Evolutionary conservation across 1,140 invertebrate genomes (phyloP).

Genomic region (Zaprionus capensis): DNA sequence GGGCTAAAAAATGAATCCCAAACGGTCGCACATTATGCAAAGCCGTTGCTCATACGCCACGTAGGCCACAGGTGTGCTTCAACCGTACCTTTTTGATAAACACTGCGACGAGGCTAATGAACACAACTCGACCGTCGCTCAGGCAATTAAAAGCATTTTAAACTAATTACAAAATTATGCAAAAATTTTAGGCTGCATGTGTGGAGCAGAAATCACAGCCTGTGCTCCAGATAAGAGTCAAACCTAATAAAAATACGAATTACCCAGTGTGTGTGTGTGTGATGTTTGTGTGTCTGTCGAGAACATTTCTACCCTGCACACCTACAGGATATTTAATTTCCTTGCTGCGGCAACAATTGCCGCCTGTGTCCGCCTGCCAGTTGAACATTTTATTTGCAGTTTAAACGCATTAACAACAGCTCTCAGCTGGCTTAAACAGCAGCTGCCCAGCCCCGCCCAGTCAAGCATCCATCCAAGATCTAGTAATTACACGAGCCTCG

Average conservation of each 20-base stretch:
- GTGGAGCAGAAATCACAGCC: conserved; percentile 32
- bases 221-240: conserved; percentile 35
- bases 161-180: conserved; percentile 76
- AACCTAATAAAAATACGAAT: conserved; percentile 35
- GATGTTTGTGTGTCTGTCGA: conserved; percentile 16
- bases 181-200: conserved; percentile 49
- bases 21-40: conserved; percentile 35
- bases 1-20: conserved; percentile 5
- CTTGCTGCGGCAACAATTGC: conserved; percentile 26
- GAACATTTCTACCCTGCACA: neutral
- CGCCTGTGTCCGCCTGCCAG: conserved; percentile 39
- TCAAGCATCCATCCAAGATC: conserved; percentile 15
- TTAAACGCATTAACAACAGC: conserved; percentile 44
- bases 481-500: conserved; percentile 53
- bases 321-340: conserved; percentile 73
- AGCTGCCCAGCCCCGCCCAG: neutral
- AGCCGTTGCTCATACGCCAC: conserved; percentile 40
- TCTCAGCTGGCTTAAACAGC: conserved; percentile 12
- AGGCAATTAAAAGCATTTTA: conserved; percentile 65
- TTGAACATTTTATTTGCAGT: conserved; percentile 42
- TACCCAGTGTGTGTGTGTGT: conserved; percentile 17
- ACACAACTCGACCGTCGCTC: conserved; percentile 18
- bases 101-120: conserved; percentile 31
- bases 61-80: conserved; percentile 48
- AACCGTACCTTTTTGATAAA: conserved; percentile 45